Evolutionary conservation across 2,797 vertebrate genomes (phyloP), one percentile per base, ranked within the genome.

Genomic region (Delichon dasypus): DNA sequence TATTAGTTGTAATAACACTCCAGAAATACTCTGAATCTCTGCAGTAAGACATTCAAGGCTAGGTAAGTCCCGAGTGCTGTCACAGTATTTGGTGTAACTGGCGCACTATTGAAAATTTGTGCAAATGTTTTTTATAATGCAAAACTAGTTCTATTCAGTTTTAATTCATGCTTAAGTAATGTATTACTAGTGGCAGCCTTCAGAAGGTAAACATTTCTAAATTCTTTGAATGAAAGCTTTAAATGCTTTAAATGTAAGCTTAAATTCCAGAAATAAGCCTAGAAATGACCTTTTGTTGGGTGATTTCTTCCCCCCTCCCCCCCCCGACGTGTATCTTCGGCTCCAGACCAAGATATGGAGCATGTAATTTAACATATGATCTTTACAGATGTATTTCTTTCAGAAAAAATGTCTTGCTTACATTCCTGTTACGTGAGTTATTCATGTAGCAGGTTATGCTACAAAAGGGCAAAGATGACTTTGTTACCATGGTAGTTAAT

Each of bases 401-500:
- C 40, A 23, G 32, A 48, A 15, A 78, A 66, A 67, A 40, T 21
- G 23, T 47, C 80, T 77, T 86, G 9, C 7, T 42, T 36, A 8
- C 13, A 1, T 74, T 80, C 27, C 44, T 42, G 3, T 66, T 71
- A 16, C 2, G 2, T 2, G 36, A 10, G 12, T 73, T 53, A 27
- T 27, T 67, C 3, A 0, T n/a, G 12, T 53, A 48, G 36, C 18
- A 53, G 26, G 8, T 38, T 77, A 25, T 16, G 10, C 15, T 65
- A 23, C 25, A 20, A 30, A 89, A 50, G 22, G 32, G 15, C 13
- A 72, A 32, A 53, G 29, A 13, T 44, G 3, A 16, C 19, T 76
- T 78, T 0, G 1, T 77, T 62, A 38, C 7, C 13, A 0, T 60
- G 16, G 20, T 51, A 62, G 25, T 70, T 23, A 57, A 0, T 68